These are phyloP conservation scores for Apus apus DNA, from an alignment of 2,113 vertebrate genomes.

Conservation along the genomic window DNA sequence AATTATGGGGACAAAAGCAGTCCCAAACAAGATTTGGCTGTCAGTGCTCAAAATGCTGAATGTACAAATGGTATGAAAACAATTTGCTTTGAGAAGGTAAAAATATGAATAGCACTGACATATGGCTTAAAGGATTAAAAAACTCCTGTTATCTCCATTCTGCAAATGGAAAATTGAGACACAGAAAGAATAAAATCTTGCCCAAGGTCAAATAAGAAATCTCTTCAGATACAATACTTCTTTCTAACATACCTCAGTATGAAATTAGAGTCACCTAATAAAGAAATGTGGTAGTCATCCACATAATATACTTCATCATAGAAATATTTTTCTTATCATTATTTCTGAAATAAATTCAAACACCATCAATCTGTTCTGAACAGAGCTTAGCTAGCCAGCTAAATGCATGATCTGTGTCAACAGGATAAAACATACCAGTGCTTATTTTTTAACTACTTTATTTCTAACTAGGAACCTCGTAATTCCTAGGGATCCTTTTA, in stretches of 20 bases:
- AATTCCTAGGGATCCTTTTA: background rate
- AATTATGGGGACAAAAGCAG: background rate
- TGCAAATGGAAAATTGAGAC: slow-evolving; percentile 12
- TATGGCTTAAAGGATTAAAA: background rate
- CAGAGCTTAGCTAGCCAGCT: background rate
- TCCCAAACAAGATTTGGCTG: background rate
- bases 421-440: background rate
- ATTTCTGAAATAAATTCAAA: background rate
- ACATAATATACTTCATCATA: background rate
- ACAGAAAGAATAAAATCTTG: background rate
- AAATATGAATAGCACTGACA: background rate
- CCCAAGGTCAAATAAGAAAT: background rate
- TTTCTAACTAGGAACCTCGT: background rate
- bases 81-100: background rate
- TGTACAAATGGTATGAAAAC: background rate
- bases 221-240: background rate
- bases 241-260: background rate
- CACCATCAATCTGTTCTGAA: background rate
- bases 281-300: background rate
- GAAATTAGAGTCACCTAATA: background rate
- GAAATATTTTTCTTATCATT: background rate
- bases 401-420: background rate
- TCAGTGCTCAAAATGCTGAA: background rate
- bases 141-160: slow-evolving; percentile 4
- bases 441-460: background rate